phyloP scores from a whole-genome alignment of 1,140 invertebrate species.

The Colletes latitarsis region DNA sequence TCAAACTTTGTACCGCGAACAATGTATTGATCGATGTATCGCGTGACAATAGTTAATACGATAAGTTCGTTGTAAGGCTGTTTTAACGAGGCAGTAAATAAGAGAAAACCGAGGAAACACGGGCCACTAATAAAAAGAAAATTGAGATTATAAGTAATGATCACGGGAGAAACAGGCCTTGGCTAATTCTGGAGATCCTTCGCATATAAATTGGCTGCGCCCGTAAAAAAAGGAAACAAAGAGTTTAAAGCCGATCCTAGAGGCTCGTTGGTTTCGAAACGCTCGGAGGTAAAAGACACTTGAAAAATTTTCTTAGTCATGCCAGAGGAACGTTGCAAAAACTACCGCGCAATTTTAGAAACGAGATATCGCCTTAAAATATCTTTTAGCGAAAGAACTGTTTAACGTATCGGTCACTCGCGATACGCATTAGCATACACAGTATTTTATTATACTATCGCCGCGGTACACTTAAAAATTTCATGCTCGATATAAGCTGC shows the following conservation, averaged over 20 bases:
- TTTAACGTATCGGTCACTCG: background rate
- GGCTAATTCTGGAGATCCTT: slow-evolving; percentile 44
- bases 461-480: background rate
- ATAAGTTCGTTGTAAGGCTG: slow-evolving; percentile 28
- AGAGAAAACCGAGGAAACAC: slow-evolving; percentile 38
- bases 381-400: background rate
- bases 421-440: background rate
- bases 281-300: slow-evolving; percentile 12
- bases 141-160: slow-evolving; percentile 38
- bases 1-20: background rate
- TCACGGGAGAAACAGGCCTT: slow-evolving; percentile 2
- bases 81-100: slow-evolving; percentile 44
- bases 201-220: slow-evolving; percentile 41
- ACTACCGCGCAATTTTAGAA: background rate
- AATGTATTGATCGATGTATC: slow-evolving; percentile 24
- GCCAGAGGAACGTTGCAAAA: slow-evolving; percentile 2
- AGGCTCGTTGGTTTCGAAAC: background rate
- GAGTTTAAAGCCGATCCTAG: slow-evolving; percentile 36
- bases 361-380: background rate
- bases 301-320: slow-evolving; percentile 13
- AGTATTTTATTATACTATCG: background rate
- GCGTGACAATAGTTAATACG: slow-evolving; percentile 46
- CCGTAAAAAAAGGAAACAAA: too few relatives aligned
- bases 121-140: slow-evolving; percentile 24
- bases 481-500: background rate